Percentiles rank a stretch among this genome's conserved stretches.
Conservation (phyloP, 2,113 vertebrate species). For the Callochromis pleurospilus region DNA sequence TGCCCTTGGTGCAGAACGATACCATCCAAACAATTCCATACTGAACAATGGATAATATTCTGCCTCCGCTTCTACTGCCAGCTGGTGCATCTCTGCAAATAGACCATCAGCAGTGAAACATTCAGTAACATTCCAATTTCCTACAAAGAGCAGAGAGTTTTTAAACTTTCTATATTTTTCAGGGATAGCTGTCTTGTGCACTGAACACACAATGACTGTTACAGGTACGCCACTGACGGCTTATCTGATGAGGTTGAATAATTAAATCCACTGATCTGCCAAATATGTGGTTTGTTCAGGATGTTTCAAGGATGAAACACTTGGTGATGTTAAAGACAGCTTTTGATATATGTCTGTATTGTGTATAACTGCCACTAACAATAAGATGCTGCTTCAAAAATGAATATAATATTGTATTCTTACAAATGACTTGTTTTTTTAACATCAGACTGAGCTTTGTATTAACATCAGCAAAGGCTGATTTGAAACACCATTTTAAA, state of each 20-base stretch:
- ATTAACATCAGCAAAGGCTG: not conserved
- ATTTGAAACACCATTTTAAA: not conserved
- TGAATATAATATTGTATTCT: not conserved
- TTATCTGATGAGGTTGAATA: not conserved
- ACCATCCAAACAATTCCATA: not conserved
- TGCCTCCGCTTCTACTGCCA: not conserved
- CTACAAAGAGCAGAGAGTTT: not conserved
- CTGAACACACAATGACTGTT: not conserved
- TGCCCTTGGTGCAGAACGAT: not conserved
- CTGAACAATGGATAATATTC: not conserved
- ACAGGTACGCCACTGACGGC: not conserved
- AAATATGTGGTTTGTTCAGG: not conserved
- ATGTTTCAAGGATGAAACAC: not conserved
- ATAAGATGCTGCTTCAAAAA: not conserved
- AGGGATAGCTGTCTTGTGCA: not conserved
- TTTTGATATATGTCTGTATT: not conserved
- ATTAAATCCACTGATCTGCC: not conserved
- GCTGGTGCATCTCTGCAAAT: not conserved
- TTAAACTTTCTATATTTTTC: not conserved
- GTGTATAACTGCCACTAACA: not conserved
- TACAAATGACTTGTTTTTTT: not conserved
- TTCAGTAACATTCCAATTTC: not conserved
- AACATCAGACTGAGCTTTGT: not conserved
- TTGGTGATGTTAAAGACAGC: not conserved
- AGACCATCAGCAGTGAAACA: not conserved